Base-by-base conservation (phyloP, 1,140 invertebrate species). In the Lamellibrachia luymesi region DNA sequence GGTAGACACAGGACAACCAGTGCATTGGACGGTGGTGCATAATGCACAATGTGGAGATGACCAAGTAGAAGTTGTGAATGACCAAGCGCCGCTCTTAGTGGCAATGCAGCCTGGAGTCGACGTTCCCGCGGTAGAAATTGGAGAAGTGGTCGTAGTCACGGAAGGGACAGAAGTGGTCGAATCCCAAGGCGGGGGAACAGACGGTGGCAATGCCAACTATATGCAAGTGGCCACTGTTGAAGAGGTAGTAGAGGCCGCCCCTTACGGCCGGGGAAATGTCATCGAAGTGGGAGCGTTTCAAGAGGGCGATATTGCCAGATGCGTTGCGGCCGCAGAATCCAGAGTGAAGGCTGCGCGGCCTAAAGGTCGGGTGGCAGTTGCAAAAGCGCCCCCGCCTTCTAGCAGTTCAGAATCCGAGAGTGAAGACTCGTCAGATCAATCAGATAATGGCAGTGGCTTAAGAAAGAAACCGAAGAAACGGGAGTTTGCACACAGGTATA, bases 401-500 rank as follows among this genome's bases (percentile, higher is more conserved):
- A 93, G 51, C 80, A 64, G 51, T 13, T 56, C 50, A 50, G 64
- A 91, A 7, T 56, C 91, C 38, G 56, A 92, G 52, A 93, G 91
- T 22, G 56, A 64, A 92, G 91, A 92, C 25, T 93, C 93, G 13
- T 51, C n/a, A 92, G 93, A 93, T 93, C 50, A 91, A 50, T 49
- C 56, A 22, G 51, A 27, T 22, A 50, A 56, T 91, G 27, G 5
- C 50, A 51, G 38, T 25, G 22, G 27, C 10, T 38, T 49, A 90
- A 50, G 51, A n/a, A 93, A 93, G 80, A 51, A 89, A 89, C 91
- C 91, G 22, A 93, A 93, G 92, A 92, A 92, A 80, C 51, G 93
- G n/a, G 91, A 91, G 50, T 93, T 92, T 92, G 93, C 93, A 52
- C 27, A 92, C 91, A 93, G 93, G 93, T 93, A 89, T 89, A 89